A percentile compares a stretch with the other conserved stretches of the same genome.
These are phyloP conservation scores for Argyresthia albistria DNA, from an alignment of 2,888 invertebrate species.

Conservation along the genomic window DNA sequence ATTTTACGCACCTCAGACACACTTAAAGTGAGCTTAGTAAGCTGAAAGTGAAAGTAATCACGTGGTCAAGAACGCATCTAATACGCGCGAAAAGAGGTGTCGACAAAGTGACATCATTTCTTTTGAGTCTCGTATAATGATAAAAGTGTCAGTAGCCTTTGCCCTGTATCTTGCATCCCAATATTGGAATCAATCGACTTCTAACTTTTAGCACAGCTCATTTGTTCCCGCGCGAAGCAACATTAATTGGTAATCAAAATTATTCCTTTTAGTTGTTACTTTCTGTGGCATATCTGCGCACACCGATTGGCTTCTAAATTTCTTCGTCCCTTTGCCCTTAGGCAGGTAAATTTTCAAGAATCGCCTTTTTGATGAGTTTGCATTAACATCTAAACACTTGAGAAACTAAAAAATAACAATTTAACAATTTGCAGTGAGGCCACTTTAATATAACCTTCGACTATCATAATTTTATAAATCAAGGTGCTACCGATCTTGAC, in stretches of 20 bases:
- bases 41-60: too few species aligned
- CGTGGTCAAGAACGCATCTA: too few species aligned
- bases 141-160: too few species aligned
- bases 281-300: constrained; percentile 6
- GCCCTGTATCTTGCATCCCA: too few species aligned
- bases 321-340: neutral
- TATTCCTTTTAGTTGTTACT: neutral
- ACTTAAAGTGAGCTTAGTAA: too few species aligned
- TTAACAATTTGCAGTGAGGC: neutral
- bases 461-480: constrained; percentile 7
- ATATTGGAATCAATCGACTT: too few species aligned
- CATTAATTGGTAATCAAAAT: neutral
- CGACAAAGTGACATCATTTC: too few species aligned
- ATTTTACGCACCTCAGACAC: too few species aligned
- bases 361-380: neutral
- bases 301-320: neutral
- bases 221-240: too few species aligned
- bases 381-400: neutral
- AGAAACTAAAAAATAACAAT: constrained; percentile 1
- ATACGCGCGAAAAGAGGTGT: too few species aligned
- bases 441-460: neutral
- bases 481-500: neutral
- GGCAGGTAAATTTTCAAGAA: neutral
- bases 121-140: too few species aligned
- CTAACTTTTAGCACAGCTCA: too few species aligned